phyloP scores from a whole-genome alignment of 2,797 vertebrate genomes.

The Forpus xanthops region DNA sequence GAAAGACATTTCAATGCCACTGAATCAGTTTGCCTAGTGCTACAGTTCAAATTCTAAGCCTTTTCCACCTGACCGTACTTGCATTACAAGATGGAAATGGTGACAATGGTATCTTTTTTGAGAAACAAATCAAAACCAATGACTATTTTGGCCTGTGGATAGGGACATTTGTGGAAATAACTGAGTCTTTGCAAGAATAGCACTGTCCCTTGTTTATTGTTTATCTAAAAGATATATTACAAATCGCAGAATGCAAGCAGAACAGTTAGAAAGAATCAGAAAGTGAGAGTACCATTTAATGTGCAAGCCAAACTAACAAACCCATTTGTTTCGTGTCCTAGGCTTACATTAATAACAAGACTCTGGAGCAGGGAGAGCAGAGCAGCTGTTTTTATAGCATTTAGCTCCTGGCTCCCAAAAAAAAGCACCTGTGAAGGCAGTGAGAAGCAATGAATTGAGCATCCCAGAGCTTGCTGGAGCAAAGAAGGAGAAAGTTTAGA shows the following conservation, averaged over 20 bases:
- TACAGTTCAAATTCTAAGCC: not conserved
- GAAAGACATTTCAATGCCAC: slow-evolving; percentile 63
- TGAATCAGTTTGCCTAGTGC: not conserved
- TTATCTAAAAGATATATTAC: not conserved
- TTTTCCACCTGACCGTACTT: not conserved
- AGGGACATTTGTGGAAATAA: not conserved
- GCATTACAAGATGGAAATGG: not conserved
- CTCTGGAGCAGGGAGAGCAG: not conserved
- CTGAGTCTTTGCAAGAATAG: not conserved
- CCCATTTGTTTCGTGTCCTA: not conserved
- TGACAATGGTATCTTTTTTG: not conserved
- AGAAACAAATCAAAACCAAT: not conserved
- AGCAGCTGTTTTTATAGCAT: not conserved
- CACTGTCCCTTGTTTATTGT: not conserved
- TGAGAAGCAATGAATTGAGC: not conserved
- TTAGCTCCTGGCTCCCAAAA: not conserved
- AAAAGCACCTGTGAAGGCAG: not conserved
- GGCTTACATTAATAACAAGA: not conserved
- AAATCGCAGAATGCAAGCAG: not conserved
- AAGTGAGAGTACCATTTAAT: not conserved
- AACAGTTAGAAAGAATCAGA: not conserved
- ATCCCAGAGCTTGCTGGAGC: not conserved
- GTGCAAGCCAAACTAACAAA: not conserved
- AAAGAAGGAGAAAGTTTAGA: not conserved
- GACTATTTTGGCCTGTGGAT: not conserved